Evolutionary conservation across 2,113 vertebrate species (phyloP).

Genomic region (Cavia aperea): DNA sequence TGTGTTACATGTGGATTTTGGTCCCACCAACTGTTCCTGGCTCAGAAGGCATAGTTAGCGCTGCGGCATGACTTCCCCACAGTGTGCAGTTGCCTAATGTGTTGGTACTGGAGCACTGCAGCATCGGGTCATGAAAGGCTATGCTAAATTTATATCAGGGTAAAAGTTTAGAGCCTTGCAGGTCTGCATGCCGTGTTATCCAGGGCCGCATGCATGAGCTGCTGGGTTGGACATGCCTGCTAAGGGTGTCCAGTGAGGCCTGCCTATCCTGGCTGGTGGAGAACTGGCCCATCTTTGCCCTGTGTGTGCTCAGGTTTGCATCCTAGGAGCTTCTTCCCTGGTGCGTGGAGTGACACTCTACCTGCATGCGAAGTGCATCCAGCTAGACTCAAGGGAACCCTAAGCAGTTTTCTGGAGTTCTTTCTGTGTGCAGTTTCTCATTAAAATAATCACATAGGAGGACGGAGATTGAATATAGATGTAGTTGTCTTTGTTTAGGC

Average conservation of each 20-base stretch:
- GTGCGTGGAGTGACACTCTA: no score
- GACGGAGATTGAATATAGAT: not conserved
- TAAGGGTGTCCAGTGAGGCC: not conserved
- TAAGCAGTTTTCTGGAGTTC: not conserved
- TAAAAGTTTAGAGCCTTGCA: not conserved
- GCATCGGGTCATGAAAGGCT: not conserved
- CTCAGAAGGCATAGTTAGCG: not conserved
- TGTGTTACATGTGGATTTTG: not conserved
- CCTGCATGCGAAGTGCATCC: not conserved
- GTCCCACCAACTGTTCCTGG: not conserved
- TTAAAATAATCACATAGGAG: not conserved
- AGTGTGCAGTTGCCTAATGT: not conserved
- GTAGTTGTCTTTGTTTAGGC: not conserved
- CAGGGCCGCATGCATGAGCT: not conserved
- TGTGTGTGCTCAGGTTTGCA: not conserved
- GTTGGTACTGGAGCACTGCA: not conserved
- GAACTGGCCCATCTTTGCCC: not conserved
- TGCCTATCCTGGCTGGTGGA: not conserved
- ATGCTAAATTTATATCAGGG: not conserved
- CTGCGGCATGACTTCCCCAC: not conserved
- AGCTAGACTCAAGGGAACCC: not conserved
- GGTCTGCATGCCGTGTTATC: not conserved
- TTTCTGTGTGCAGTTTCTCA: not conserved
- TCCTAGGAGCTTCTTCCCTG: not conserved
- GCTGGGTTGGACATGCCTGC: not conserved